Percentiles rank a stretch among this genome's conserved stretches.
phyloP scores from a whole-genome alignment of 2,797 vertebrate species.

The Morelia viridis region DNA sequence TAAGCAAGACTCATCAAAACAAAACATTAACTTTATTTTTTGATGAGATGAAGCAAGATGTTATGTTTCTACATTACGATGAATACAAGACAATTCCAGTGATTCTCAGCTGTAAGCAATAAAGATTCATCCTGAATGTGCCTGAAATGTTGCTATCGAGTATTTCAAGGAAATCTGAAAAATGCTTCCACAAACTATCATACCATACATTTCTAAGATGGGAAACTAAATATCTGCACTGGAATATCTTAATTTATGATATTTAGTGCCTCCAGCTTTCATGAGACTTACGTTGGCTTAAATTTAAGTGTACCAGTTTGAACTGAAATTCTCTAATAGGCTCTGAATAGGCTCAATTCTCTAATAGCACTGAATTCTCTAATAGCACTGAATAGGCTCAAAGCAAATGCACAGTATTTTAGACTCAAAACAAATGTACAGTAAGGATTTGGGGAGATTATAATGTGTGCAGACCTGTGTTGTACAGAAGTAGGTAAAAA shows the following conservation, averaged over 20 bases:
- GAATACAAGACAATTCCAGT: slow-evolving; percentile 49
- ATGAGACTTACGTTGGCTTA: neutral
- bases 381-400: neutral
- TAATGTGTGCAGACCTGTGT: neutral
- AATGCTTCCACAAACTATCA: slow-evolving; percentile 19
- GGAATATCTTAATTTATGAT: neutral
- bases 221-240: slow-evolving; percentile 17
- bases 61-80: slow-evolving; percentile 51
- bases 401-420: neutral
- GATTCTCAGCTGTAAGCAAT: slow-evolving; percentile 54
- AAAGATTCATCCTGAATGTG: slow-evolving; percentile 40
- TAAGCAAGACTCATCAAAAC: slow-evolving; percentile 50
- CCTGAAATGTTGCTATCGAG: slow-evolving; percentile 49
- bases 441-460: neutral
- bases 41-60: slow-evolving; percentile 34
- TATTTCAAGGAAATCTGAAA: slow-evolving; percentile 39
- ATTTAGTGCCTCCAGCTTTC: neutral
- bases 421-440: neutral
- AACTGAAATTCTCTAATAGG: neutral
- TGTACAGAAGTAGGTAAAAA: neutral
- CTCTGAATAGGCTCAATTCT: neutral
- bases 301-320: neutral
- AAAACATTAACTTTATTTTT: slow-evolving; percentile 49
- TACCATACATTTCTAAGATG: neutral
- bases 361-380: no score